Conservation (phyloP, 2,888 invertebrate genomes). For the Mongoloraphidia duomilia region DNA sequence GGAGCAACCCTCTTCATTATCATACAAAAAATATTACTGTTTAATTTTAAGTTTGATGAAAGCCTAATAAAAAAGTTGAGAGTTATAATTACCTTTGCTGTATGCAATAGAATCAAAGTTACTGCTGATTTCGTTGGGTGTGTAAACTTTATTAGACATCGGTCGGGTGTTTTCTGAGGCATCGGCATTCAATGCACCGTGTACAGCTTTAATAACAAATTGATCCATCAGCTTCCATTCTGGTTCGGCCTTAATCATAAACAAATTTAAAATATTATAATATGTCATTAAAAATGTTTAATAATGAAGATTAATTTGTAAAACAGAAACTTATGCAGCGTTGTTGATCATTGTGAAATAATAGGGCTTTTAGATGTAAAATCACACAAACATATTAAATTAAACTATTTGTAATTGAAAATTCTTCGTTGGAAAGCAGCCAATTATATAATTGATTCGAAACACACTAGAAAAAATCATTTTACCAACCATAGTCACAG, state of each 20-base stretch:
- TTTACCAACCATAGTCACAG: too few relatives aligned
- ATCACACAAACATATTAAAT: too few relatives aligned
- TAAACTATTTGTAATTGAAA: too few relatives aligned
- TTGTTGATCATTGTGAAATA: too few relatives aligned
- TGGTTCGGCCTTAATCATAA: constrained; percentile 27
- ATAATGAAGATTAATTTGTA: too few relatives aligned
- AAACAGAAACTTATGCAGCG: too few relatives aligned
- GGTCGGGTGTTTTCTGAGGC: constrained; percentile 34
- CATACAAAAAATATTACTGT: constrained; percentile 11
- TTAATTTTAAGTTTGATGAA: constrained; percentile 14
- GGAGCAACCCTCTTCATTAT: too few relatives aligned
- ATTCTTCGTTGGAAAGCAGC: too few relatives aligned
- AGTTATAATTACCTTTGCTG: constrained; percentile 36
- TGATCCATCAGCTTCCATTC: constrained; percentile 30
- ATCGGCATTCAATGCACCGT: constrained; percentile 26
- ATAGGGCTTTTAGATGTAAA: too few relatives aligned
- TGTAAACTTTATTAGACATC: constrained; percentile 37
- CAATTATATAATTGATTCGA: too few relatives aligned
- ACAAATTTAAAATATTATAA: constrained; percentile 16
- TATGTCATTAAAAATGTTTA: constrained; percentile 17
- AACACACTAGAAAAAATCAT: too few relatives aligned
- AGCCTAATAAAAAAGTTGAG: not conserved
- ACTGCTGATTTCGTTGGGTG: constrained; percentile 34
- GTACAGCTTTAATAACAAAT: constrained; percentile 28
- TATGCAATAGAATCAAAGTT: constrained; percentile 47